Base-by-base conservation (phyloP, 2,888 invertebrate species). In the Brachypterus glaber region DNA sequence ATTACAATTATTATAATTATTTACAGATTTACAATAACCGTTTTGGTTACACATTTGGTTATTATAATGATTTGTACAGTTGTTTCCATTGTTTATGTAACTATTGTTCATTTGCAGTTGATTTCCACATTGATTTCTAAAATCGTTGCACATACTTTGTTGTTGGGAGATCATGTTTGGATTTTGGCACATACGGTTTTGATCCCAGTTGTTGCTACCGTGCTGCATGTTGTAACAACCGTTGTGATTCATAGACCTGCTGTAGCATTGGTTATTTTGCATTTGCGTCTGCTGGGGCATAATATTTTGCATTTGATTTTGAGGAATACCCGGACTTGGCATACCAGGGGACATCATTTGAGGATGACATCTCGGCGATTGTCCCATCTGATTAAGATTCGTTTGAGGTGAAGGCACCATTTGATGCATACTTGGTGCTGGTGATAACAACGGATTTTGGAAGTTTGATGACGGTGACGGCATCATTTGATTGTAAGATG, bases 21-120 rank as follows among this genome's bases (percentile, higher is more conserved):
- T 51, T 30, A 27, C 52, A 29, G 41, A 49, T 26, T 44, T 46
- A 25, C 47, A 50, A 30, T 42, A 39, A 24, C 21, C 15, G 16
- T 42, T 52, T 27, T 52, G 52, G 38, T 50, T 56, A 42, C 58
- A 58, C 44, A 55, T 49, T 42, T 58, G 57, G 36, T 55, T 54
- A 33, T 51, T 52, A 33, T 58, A 55, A 25, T 49, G 45, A 14
- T 31, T 55, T 30, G 49, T 44, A 43, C 58, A 60, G 30, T 57
- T 57, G 29, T 39, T 42, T 12, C 45, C 25, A 25, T 37, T 31
- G 16, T 39, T 41, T 37, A 49, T 43, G 39, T 53, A 57, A 33
- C 47, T 49, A 14, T 49, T 50, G 27, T 47, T 50, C 24, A 46
- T 44, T 15, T 44, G 51, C 37, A 50, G 46, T 31, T 47, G 52